Conservation (phyloP, 2,113 vertebrate species). For the Myodes glareolus region DNA sequence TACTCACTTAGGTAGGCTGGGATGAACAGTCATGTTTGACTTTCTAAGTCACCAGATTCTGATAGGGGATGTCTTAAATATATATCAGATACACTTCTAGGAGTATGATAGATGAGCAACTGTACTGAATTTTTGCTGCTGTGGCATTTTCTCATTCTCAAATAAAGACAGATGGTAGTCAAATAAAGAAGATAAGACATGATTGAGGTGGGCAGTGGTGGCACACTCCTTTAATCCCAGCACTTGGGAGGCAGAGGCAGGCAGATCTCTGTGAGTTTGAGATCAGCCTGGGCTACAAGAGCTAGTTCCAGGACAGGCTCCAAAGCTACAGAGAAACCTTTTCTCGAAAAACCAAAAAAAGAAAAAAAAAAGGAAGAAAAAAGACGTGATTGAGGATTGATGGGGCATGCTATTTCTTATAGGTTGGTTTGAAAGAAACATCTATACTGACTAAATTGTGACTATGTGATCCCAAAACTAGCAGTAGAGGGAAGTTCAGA, state of each 20-base stretch:
- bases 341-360: no score
- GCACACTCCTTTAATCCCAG: no score
- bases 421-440: not conserved
- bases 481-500: not conserved
- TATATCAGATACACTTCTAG: not conserved
- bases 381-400: not conserved
- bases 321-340: no score
- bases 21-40: not conserved
- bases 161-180: not conserved
- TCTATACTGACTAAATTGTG: not conserved
- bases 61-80: not conserved
- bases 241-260: no score
- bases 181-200: not conserved
- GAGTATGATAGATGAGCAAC: not conserved
- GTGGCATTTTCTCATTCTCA: not conserved
- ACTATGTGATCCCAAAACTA: not conserved
- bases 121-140: not conserved
- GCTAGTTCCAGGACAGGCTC: no score
- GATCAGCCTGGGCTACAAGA: no score
- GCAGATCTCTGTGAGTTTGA: no score
- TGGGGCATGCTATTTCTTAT: not conserved
- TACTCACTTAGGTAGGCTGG: not conserved
- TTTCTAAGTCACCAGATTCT: not conserved
- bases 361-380: no score
- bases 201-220: not conserved